phyloP scores from a whole-genome alignment of 2,888 invertebrate species.

The Pristionchus arcanus region DNA sequence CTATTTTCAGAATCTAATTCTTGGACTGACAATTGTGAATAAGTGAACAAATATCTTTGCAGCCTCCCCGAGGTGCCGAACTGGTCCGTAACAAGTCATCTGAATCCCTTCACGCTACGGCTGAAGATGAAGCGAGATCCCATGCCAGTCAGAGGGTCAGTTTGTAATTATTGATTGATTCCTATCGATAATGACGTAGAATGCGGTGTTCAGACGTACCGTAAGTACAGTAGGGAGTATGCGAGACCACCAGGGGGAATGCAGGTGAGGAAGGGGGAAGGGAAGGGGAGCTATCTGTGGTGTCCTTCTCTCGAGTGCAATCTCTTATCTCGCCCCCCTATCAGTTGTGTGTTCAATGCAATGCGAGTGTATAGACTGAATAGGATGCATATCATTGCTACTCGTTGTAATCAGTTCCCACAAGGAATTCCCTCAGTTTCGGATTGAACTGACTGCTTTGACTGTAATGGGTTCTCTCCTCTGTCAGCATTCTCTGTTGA shows the following conservation, averaged over 20 bases:
- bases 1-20: neutral
- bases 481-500: neutral
- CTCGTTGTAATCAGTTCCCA: constrained; percentile 1
- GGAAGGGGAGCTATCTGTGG: neutral
- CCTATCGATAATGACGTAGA: neutral
- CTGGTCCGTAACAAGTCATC: constrained; percentile 52
- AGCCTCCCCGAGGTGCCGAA: constrained; percentile 53
- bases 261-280: constrained; percentile 12
- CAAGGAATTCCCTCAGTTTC: neutral
- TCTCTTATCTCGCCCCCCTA: constrained; percentile 10
- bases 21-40: neutral
- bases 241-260: neutral
- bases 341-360: constrained; percentile 18
- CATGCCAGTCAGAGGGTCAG: constrained; percentile 55
- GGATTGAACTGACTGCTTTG: neutral
- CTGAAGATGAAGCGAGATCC: constrained; percentile 55
- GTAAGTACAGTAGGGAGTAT: constrained; percentile 37
- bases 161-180: neutral
- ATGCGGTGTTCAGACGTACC: constrained; percentile 36
- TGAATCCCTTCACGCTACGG: constrained; percentile 53
- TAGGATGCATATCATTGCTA: neutral
- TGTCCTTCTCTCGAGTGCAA: neutral
- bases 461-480: neutral
- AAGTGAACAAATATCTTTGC: neutral
- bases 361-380: neutral